Percentiles rank a stretch among this genome's conserved stretches.
Conservation (phyloP, 2,113 vertebrate genomes). For the Myiozetetes cayanensis region DNA sequence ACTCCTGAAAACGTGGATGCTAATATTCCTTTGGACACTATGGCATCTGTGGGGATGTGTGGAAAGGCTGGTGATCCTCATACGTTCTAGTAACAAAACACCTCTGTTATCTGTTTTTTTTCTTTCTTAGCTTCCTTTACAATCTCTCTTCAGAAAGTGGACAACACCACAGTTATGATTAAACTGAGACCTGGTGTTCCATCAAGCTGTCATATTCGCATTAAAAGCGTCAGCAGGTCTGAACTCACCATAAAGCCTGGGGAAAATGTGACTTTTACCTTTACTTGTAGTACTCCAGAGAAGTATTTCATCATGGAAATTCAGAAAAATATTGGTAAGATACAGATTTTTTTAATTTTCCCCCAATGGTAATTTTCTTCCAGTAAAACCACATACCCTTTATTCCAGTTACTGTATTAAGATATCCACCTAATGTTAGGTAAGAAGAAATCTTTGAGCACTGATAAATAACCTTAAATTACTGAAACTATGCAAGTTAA, state of each 20-base stretch:
- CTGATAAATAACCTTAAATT: background rate
- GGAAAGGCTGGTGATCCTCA: background rate
- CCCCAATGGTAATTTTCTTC: background rate
- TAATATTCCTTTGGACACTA: background rate
- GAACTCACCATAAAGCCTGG: slow-evolving; percentile 68
- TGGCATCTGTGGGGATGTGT: background rate
- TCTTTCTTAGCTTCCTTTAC: slow-evolving; percentile 62
- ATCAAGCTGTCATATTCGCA: slow-evolving; percentile 56
- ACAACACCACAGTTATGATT: slow-evolving; percentile 61
- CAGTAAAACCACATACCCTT: background rate
- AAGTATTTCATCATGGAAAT: slow-evolving; percentile 71
- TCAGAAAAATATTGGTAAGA: slow-evolving; percentile 76
- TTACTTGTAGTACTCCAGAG: slow-evolving; percentile 71
- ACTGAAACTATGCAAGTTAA: background rate
- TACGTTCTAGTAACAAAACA: background rate
- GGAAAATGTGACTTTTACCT: slow-evolving; percentile 62
- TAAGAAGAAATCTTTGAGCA: background rate
- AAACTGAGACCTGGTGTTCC: background rate
- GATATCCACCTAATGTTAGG: background rate
- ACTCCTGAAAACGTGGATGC: background rate
- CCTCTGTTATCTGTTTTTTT: background rate
- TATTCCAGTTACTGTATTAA: background rate
- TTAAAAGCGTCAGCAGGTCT: background rate
- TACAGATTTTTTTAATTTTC: background rate
- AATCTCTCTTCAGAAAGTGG: slow-evolving; percentile 30